These are phyloP conservation scores for Daubentonia madagascariensis DNA, from an alignment of 2,113 vertebrate species.

Conservation along the genomic window DNA sequence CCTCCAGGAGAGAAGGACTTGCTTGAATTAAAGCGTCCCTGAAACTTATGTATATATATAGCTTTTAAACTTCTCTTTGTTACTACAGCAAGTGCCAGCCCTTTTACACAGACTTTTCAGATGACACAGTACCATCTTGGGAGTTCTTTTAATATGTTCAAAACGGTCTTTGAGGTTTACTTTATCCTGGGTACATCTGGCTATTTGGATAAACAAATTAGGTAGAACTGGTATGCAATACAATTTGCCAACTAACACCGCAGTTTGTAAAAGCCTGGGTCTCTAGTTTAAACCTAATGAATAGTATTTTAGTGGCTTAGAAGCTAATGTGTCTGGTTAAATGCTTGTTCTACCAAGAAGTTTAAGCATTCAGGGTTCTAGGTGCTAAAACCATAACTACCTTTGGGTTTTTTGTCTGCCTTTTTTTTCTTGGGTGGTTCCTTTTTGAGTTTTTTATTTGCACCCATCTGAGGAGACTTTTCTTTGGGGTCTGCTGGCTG, in stretches of 20 bases:
- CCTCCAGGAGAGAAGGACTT: neutral
- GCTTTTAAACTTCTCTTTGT: neutral
- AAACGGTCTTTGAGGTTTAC: neutral
- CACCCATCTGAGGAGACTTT: conserved; percentile 57
- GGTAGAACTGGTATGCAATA: no score
- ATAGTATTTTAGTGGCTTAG: neutral
- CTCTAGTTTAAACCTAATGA: neutral
- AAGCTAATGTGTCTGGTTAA: neutral
- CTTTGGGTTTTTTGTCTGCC: conserved; percentile 80
- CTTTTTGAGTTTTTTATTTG: conserved; percentile 74
- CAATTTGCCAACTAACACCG: neutral
- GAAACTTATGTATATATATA: neutral
- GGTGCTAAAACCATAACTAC: conserved; percentile 58
- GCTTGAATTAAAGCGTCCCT: neutral
- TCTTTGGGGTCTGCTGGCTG: conserved; percentile 75
- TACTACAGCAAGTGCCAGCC: neutral
- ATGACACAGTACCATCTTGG: no score
- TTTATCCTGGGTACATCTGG: neutral
- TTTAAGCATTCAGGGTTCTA: neutral
- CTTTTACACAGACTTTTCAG: neutral
- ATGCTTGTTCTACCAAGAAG: neutral
- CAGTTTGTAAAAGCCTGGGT: neutral
- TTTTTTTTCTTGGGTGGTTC: conserved; percentile 73
- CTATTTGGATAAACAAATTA: neutral
- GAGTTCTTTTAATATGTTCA: neutral